Base-by-base conservation (phyloP, 2,113 vertebrate genomes). In the Oreochromis spilurus region DNA sequence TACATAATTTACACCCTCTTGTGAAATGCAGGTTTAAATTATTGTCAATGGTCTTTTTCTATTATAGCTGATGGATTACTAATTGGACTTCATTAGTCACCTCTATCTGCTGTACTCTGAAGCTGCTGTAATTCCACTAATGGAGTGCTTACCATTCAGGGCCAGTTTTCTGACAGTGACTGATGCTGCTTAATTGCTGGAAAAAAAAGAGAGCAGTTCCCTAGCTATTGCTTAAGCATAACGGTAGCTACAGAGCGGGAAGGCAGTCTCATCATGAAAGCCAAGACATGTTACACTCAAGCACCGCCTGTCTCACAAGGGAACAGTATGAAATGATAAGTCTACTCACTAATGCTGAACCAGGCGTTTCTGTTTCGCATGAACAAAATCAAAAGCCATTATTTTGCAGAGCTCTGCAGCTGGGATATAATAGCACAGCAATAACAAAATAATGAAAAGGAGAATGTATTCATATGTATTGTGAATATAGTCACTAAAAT, bases 111-210 rank as follows among this genome's bases (percentile, higher is more conserved):
- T 87, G 87, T 48, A 50, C 89, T 87, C 82, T 87, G 80, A 92
- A 85, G 78, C 87, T 83, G 88, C 89, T 88, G 90, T 94, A 95
- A 95, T 96, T 94, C 80, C 89, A 86, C 91, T 95, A 96, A 96
- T 96, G 95, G 93, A 93, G 84, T 72, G 82, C 82, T 92, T 81
- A 84, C 90, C 34, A 91, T 95, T 92, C 84, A 78, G 83, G 58
- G 82, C 82, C 89, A 89, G 67, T 88, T 91, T 90, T 58, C 89
- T 85, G 91, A 86, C 91, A 93, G 78, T 94, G 92, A 95, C 84
- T 82, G 92, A 93, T 93, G 90, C 78, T 83, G 81, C 80, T 57
- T 93, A 93, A 94, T 89, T 92, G 89, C 89, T 80, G 50, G 55
- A 82, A 70, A 8, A 43, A 84, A 60, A 52, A 75, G 13, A 81